Conservation (phyloP, 2,888 invertebrate species). For the Ennomos quercinarius region DNA sequence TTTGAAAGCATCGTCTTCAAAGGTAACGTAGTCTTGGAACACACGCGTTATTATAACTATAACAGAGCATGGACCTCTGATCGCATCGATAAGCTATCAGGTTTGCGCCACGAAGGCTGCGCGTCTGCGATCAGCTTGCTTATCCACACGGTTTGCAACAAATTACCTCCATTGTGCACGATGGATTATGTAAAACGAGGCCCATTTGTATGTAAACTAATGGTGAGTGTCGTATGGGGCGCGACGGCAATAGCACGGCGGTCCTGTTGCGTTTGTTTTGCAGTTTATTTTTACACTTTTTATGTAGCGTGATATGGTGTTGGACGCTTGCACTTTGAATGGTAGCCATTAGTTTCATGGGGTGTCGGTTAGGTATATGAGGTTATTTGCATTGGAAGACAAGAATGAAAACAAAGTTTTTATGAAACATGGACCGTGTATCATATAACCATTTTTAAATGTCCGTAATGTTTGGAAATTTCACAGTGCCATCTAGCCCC, state of each 20-base stretch:
- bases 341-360: conserved; percentile 22
- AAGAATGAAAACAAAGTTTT: not conserved
- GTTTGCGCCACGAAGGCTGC: conserved; percentile 69
- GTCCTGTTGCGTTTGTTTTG: conserved; percentile 41
- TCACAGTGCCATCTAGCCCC: no score
- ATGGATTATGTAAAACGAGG: conserved; percentile 84
- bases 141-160: conserved; percentile 80
- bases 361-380: conserved; percentile 2
- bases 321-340: conserved; percentile 28
- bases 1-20: not conserved
- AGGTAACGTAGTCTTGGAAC: conserved; percentile 1
- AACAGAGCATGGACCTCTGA: conserved; percentile 29
- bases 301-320: conserved; percentile 32
- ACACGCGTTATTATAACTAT: conserved; percentile 2
- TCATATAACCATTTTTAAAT: no score
- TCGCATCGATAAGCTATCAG: conserved; percentile 57
- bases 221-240: conserved; percentile 72
- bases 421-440: not conserved
- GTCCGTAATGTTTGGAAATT: no score
- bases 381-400: conserved; percentile 4
- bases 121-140: conserved; percentile 72
- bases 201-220: conserved; percentile 84
- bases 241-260: conserved; percentile 36
- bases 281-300: conserved; percentile 34
- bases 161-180: conserved; percentile 77